phyloP scores from a whole-genome alignment of 2,797 vertebrate species.

The Sebastes aleutianus region DNA sequence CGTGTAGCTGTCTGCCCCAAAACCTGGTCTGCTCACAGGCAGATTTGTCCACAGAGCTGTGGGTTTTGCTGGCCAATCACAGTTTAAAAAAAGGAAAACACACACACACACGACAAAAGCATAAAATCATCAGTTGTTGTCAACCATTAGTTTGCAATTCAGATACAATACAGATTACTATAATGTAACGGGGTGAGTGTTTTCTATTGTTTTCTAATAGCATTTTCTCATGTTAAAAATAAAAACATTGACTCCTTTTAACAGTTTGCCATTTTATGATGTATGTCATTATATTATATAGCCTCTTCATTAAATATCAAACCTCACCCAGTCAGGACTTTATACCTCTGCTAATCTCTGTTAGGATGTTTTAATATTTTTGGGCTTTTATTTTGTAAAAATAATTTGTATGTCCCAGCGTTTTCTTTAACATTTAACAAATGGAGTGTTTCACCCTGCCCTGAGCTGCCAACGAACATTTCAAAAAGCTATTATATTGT shows the following conservation, averaged over 20 bases:
- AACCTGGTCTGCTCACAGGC: slow-evolving; percentile 32
- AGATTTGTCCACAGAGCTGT: slow-evolving; percentile 24
- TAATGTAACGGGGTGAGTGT: background rate
- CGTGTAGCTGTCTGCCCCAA: background rate
- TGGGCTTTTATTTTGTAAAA: background rate
- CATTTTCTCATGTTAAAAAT: background rate
- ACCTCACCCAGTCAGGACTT: no score
- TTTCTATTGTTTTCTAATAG: background rate
- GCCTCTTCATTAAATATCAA: background rate
- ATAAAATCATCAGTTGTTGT: background rate
- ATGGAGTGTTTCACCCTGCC: background rate
- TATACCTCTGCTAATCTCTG: background rate
- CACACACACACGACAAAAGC: background rate
- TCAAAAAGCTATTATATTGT: background rate
- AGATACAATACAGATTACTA: background rate
- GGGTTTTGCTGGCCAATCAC: slow-evolving; percentile 2
- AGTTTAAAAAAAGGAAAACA: background rate
- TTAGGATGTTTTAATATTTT: background rate
- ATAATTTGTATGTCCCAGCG: background rate
- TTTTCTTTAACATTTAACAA: background rate
- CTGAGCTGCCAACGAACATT: background rate
- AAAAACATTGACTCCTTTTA: background rate
- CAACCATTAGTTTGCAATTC: background rate
- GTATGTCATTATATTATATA: background rate
- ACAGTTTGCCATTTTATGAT: background rate